Percentiles rank a stretch among this genome's conserved stretches.
These are phyloP conservation scores for Lagopus leucura DNA, from an alignment of 2,113 vertebrate species.

Conservation along the genomic window DNA sequence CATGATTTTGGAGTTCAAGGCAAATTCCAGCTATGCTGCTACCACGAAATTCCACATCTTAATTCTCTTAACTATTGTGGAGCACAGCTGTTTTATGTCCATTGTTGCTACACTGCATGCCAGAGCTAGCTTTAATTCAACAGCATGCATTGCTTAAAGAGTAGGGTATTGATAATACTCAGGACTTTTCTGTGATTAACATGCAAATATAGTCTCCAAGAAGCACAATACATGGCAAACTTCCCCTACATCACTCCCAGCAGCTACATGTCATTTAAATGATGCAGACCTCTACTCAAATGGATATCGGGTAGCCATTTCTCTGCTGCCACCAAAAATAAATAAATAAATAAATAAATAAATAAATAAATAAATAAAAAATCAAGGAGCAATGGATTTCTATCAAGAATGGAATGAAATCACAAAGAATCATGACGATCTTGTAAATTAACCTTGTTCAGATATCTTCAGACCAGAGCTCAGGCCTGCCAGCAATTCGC, in stretches of 20 bases:
- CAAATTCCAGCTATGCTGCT: not conserved
- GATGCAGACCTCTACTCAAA: not conserved
- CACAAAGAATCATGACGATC: accelerated
- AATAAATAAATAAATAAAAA: too few species aligned
- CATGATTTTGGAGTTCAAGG: not conserved
- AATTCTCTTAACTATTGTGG: not conserved
- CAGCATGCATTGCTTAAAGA: not conserved
- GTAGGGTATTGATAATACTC: not conserved
- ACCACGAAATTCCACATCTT: not conserved
- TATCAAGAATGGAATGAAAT: not conserved
- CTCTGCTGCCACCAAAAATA: not conserved
- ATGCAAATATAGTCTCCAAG: not conserved
- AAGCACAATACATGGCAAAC: not conserved
- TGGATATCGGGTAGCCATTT: not conserved
- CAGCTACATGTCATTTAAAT: not conserved
- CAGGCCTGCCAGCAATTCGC: not conserved
- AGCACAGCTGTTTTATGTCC: not conserved
- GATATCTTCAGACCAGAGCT: not conserved
- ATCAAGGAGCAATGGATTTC: not conserved
- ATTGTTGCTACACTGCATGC: not conserved
- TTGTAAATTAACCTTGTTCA: not conserved
- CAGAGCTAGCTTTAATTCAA: not conserved
- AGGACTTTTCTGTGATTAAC: not conserved
- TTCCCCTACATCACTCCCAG: accelerated
- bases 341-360: too few species aligned